phyloP scores from a whole-genome alignment of 1,140 invertebrate species.

The Zaprionus nigranus region DNA sequence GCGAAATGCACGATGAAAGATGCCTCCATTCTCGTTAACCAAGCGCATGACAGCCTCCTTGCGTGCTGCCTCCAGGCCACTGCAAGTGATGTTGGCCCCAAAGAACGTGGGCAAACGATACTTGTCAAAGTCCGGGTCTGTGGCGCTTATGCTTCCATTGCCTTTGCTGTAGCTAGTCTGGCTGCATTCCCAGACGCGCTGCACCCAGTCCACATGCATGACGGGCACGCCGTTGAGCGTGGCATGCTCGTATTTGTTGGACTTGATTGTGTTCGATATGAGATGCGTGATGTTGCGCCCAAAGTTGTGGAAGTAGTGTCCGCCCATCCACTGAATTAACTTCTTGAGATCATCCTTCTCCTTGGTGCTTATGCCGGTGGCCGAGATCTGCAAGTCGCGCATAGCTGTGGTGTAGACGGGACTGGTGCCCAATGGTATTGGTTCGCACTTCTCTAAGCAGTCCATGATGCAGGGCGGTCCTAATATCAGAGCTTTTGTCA shows the following conservation, averaged over 20 bases:
- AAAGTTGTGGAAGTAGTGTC: conserved; percentile 89
- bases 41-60: conserved; percentile 89
- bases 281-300: conserved; percentile 92
- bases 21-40: conserved; percentile 90
- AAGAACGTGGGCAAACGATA: conserved; percentile 92
- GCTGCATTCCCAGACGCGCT: conserved; percentile 91
- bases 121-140: conserved; percentile 87
- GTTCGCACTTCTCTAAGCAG: conserved; percentile 89
- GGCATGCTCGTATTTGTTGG: conserved; percentile 92
- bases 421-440: conserved; percentile 90
- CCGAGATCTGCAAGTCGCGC: conserved; percentile 90
- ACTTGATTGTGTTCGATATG: conserved; percentile 90
- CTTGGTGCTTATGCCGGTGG: conserved; percentile 88
- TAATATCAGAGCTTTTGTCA: conserved; percentile 89
- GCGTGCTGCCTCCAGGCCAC: conserved; percentile 88
- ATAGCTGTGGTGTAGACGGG: conserved; percentile 94
- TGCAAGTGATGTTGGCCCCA: conserved; percentile 91
- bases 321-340: conserved; percentile 93
- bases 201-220: conserved; percentile 92
- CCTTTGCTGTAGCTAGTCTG: conserved; percentile 83
- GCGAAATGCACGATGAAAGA: conserved; percentile 86
- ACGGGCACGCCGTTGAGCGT: conserved; percentile 89
- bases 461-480: conserved; percentile 92
- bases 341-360: conserved; percentile 88
- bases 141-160: conserved; percentile 85